Base-by-base conservation (phyloP, 1,140 invertebrate species). In the Drosophila asahinai region DNA sequence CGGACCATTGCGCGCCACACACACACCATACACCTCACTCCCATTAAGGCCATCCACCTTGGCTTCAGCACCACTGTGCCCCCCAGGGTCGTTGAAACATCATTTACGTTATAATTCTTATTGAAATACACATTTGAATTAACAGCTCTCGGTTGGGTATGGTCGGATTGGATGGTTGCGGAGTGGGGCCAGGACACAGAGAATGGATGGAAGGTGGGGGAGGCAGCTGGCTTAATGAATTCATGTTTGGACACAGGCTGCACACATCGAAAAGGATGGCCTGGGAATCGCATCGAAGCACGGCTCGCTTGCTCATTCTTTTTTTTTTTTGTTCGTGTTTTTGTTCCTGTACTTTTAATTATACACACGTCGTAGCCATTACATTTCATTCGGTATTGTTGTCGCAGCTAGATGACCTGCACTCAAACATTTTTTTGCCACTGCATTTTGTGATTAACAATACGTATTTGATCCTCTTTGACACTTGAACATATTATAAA, bases 311-410 rank as follows among this genome's bases (percentile, higher is more conserved):
- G 42, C 57, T 58, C 49, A 27, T 62, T 57, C 61, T 47, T 42
- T 51, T 8, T 14, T 14, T 55, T 40, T 38, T 55, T 38, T 5
- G 2, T 38, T 38, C 38, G 5, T 55, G 51, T 54, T 61, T 62
- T 30, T 52, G 48, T 73, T 40, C 49, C 74, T 49, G 60, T 61
- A 55, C 70, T 91, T 90, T 90, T 90, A 90, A 90, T 90, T 90
- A 90, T 90, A 90, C 82, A 90, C 86, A 90, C 86, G 86, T 89
- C 86, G 78, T 76, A 72, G 68, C 79, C 81, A 89, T 90, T 90
- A 90, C 86, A 90, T 90, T 84, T 81, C 86, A 80, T 80, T 91
- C 68, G 55, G 83, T 66, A 80, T 81, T 81, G 82, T 86, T 86
- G 79, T 86, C 70, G 55, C 38, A 43, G 25, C 62, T 57, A 57